A percentile compares a stretch with the other conserved stretches of the same genome.
phyloP scores from a whole-genome alignment of 1,140 invertebrate genomes.

The Lepidurus packardi region DNA sequence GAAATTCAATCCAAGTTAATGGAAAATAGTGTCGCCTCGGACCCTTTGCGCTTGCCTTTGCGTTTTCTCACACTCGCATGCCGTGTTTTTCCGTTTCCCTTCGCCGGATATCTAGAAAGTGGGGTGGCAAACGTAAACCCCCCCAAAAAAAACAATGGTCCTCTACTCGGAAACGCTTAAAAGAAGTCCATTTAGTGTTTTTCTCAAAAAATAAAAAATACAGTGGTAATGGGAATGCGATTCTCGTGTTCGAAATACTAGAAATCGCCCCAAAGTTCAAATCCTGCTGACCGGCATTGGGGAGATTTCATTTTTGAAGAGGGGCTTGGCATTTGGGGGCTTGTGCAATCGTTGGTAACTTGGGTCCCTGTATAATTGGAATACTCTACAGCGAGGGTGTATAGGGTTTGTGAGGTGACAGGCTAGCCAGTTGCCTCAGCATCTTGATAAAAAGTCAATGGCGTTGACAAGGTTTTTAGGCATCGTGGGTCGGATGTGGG shows the following conservation, averaged over 20 bases:
- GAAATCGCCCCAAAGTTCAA: conserved; percentile 35
- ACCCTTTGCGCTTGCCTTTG: background rate
- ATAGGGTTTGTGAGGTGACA: conserved; percentile 15
- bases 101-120: conserved; percentile 5
- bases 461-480: conserved; percentile 27
- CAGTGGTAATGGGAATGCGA: background rate
- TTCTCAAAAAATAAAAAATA: background rate
- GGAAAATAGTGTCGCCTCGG: background rate
- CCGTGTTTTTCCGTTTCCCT: background rate
- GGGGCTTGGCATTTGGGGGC: conserved; percentile 34
- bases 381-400: conserved; percentile 26
- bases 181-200: background rate
- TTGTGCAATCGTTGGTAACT: background rate
- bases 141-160: background rate
- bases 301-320: conserved; percentile 35
- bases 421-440: background rate
- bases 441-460: conserved; percentile 24
- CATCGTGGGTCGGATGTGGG: conserved; percentile 30
- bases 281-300: conserved; percentile 36
- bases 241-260: conserved; percentile 36
- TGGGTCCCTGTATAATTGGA: background rate
- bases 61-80: background rate
- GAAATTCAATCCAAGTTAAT: conserved; percentile 22
- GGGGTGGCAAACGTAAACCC: background rate
- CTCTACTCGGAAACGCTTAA: background rate